phyloP scores from a whole-genome alignment of 2,797 vertebrate genomes.

The Euthynnus affinis region DNA sequence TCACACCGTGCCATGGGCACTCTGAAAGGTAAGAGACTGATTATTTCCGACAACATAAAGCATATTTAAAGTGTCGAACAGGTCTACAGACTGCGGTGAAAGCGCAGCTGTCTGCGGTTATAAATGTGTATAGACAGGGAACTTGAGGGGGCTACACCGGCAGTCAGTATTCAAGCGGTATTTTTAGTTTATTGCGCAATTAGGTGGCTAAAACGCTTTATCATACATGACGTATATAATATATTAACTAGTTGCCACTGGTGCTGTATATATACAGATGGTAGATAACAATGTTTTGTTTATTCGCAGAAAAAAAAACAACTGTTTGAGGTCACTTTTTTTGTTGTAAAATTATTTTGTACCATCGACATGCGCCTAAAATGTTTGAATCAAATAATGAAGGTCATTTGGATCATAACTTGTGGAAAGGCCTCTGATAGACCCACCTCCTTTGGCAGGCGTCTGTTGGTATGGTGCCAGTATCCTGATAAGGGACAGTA shows the following conservation, averaged over 20 bases:
- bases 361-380: background rate
- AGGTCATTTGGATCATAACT: constrained; percentile 78
- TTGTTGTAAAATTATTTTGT: background rate
- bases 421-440: constrained; percentile 55
- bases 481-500: constrained; percentile 32
- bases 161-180: background rate
- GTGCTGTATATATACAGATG: background rate
- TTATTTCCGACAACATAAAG: background rate
- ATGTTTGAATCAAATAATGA: constrained; percentile 53
- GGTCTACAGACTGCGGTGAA: too few species aligned
- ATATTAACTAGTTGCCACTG: background rate
- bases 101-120: background rate
- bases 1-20: constrained; percentile 63
- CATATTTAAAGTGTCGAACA: too few species aligned
- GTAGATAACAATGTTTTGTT: background rate
- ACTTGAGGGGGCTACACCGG: too few species aligned
- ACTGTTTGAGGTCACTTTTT: background rate
- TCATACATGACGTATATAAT: background rate
- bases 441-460: constrained; percentile 75
- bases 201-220: background rate
- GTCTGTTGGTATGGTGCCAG: constrained; percentile 64
- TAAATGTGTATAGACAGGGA: background rate
- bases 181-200: constrained; percentile 18
- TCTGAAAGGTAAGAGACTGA: constrained; percentile 51
- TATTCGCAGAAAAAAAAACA: background rate